These are phyloP conservation scores for Panulirus ornatus DNA, from an alignment of 1,140 invertebrate species.

Conservation along the genomic window DNA sequence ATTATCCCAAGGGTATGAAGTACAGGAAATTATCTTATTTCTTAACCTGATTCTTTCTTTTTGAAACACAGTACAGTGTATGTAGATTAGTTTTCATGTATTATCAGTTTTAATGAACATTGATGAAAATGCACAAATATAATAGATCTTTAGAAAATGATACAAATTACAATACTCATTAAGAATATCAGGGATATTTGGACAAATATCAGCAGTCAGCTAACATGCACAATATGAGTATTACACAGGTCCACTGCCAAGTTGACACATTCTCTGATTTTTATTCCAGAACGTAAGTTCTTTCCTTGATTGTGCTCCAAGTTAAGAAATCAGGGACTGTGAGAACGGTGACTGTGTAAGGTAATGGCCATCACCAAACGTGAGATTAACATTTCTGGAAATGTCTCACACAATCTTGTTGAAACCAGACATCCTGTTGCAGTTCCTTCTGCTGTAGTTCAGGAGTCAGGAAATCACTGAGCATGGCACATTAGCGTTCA, in stretches of 20 bases:
- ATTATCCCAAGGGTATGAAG: neutral
- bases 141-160: conserved; percentile 8
- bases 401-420: conserved; percentile 68
- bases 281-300: conserved; percentile 71
- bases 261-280: conserved; percentile 71
- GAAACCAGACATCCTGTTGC: conserved; percentile 67
- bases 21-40: neutral
- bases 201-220: conserved; percentile 3
- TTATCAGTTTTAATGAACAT: neutral
- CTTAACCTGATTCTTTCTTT: neutral
- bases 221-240: conserved; percentile 1
- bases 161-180: neutral
- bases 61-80: conserved; percentile 28
- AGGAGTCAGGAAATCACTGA: conserved; percentile 66
- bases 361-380: conserved; percentile 67
- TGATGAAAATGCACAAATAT: neutral
- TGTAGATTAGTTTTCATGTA: conserved; percentile 8
- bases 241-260: conserved; percentile 2
- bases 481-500: conserved; percentile 67
- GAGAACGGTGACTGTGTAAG: conserved; percentile 65
- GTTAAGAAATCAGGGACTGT: conserved; percentile 68
- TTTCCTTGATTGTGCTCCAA: conserved; percentile 64
- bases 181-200: conserved; percentile 1
- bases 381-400: conserved; percentile 70
- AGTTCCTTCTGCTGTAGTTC: conserved; percentile 68